Evolutionary conservation across 2,888 invertebrate genomes (phyloP), one percentile per base, ranked within the genome.

Genomic region (Diarsia rubi): DNA sequence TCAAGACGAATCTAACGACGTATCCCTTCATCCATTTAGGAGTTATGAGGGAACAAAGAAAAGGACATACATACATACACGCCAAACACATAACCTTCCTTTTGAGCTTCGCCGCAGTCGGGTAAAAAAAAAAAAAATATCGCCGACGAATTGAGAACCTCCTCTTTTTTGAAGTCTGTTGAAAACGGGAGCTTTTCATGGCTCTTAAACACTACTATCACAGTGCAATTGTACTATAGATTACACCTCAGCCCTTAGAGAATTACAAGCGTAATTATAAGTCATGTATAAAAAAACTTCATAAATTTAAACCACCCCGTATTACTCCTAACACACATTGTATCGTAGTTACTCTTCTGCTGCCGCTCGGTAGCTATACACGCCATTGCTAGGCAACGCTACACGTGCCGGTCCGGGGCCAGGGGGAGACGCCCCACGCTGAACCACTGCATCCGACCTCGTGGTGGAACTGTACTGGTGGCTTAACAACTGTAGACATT

Each of bases 331-430:
- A 11, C 57, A 19, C 27, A 3, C 19, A 27, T 27, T 31, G 54
- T 27, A 16, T 11, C 37, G 37, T 6, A 62, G 59, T 67, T 47
- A 57, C 21, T 60, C 60, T 82, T 82, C 82, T 79, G 73, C 52
- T n/a, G 62, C 66, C 59, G 31, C 69, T 52, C 77, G 79, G 60
- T n/a, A 69, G 78, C 75, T 84, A n/a, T n/a, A 64, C 82, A 84
- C 64, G 74, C 83, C 69, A 86, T 92, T 84, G 90, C 92, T 86
- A 88, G 79, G 92, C 90, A 89, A 91, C 88, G 88, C 64, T 92
- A 91, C 91, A 91, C 90, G 91, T 90, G 90, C 87, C 89, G 65
- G 54, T 54, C 77, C 72, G 69, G 68, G 52, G 57, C 64, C 54
- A 66, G 73, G 37, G 68, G 81, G 62, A 24, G 8, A 24, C 16